Conservation (phyloP, 2,113 vertebrate species). For the Romanogobio albipinnatus region DNA sequence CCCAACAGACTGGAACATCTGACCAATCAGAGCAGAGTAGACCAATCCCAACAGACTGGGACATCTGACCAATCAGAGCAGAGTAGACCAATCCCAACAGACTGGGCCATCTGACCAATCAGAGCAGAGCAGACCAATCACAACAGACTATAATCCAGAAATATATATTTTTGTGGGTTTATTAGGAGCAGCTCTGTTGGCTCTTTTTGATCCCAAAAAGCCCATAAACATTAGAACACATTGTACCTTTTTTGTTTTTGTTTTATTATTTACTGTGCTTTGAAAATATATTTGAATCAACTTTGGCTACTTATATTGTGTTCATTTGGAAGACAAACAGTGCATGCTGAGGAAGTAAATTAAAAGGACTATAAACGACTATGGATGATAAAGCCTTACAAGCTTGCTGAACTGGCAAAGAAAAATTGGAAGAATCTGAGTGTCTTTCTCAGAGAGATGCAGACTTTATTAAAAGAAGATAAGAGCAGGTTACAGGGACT, state of each 20-base stretch:
- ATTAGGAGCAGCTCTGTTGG: background rate
- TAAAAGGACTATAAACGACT: background rate
- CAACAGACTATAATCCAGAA: too few species aligned
- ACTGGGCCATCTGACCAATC: too few species aligned
- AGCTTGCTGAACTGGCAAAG: background rate
- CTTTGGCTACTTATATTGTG: background rate
- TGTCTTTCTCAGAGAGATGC: background rate
- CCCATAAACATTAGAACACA: background rate
- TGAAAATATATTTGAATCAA: background rate
- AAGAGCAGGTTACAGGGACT: too few species aligned
- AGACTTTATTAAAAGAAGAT: background rate
- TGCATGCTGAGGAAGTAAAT: background rate
- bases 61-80: too few species aligned
- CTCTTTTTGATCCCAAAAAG: background rate
- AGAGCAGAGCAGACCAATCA: too few species aligned
- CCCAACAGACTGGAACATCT: too few species aligned
- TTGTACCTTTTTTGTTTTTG: too few species aligned
- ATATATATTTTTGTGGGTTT: background rate
- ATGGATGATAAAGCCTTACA: background rate
- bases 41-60: too few species aligned
- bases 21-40: too few species aligned
- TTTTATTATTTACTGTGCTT: background rate
- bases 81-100: too few species aligned
- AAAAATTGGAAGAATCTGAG: background rate
- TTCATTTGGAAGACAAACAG: background rate